A percentile compares a stretch with the other conserved stretches of the same genome.
Conservation (phyloP, 2,113 vertebrate species). For the Channa maculata region DNA sequence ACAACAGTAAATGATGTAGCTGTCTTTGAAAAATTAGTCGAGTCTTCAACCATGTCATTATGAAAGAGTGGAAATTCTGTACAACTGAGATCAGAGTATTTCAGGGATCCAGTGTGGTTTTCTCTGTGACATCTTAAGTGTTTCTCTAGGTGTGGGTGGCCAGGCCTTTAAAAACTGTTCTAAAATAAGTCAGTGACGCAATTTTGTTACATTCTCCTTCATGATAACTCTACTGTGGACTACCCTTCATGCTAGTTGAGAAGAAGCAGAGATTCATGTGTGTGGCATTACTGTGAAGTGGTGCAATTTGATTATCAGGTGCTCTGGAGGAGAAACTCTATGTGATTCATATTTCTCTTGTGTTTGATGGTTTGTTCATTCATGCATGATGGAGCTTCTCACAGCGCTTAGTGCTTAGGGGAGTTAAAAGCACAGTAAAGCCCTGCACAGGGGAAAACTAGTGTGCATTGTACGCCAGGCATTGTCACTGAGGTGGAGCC, state of each 20-base stretch:
- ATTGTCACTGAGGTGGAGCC: slow-evolving; percentile 11
- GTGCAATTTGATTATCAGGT: slow-evolving; percentile 13
- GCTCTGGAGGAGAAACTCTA: neutral
- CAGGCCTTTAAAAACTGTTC: neutral
- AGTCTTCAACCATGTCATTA: neutral
- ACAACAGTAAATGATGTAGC: neutral
- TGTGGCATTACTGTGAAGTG: neutral
- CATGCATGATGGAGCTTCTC: slow-evolving; percentile 28
- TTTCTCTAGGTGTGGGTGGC: neutral
- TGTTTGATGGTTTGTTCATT: slow-evolving; percentile 26
- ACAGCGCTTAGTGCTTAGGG: slow-evolving; percentile 16
- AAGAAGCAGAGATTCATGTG: neutral
- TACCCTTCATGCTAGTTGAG: neutral
- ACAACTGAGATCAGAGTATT: too few relatives aligned
- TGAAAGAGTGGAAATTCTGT: neutral
- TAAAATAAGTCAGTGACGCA: neutral
- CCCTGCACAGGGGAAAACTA: slow-evolving; percentile 12
- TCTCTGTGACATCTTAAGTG: too few relatives aligned
- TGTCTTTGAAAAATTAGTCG: neutral
- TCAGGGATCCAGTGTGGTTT: too few relatives aligned
- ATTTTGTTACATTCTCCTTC: neutral
- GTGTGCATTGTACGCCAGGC: slow-evolving; percentile 21
- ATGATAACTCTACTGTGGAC: too few relatives aligned
- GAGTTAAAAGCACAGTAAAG: slow-evolving; percentile 15
- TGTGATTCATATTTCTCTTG: neutral